A percentile compares a stretch with the other conserved stretches of the same genome.
phyloP scores from a whole-genome alignment of 2,888 invertebrate genomes.

The Pristionchus exspectatus region DNA sequence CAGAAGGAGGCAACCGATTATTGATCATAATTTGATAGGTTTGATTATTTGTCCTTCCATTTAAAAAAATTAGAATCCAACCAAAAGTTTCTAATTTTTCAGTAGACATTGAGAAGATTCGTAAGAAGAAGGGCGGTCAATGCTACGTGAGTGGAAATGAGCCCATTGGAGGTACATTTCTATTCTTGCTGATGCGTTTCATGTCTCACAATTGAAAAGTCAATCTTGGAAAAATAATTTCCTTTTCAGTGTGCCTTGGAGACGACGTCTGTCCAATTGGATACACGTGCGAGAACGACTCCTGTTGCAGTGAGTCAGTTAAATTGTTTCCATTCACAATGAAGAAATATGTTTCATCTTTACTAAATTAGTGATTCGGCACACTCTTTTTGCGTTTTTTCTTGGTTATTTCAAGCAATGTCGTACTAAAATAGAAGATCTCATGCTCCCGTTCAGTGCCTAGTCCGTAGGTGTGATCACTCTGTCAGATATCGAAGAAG shows the following conservation, averaged over 20 bases:
- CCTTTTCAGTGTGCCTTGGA: constrained; percentile 53
- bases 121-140: constrained; percentile 45
- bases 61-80: background rate
- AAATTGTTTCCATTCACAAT: no score
- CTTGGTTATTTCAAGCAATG: no score
- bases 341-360: background rate
- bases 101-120: constrained; percentile 54
- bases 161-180: constrained; percentile 50
- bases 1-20: background rate
- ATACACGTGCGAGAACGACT: constrained; percentile 66
- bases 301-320: constrained; percentile 68
- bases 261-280: constrained; percentile 65
- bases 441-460: background rate
- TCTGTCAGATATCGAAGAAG: constrained; percentile 46
- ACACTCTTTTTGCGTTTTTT: no score
- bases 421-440: no score
- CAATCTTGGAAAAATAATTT: no score
- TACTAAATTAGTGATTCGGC: no score
- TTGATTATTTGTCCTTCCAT: background rate
- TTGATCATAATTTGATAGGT: constrained; percentile 30
- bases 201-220: no score
- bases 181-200: no score
- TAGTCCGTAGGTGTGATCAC: constrained; percentile 33
- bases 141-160: constrained; percentile 45
- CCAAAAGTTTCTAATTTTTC: background rate